Percentiles rank a stretch among this genome's conserved stretches.
Conservation (phyloP, 2,113 vertebrate genomes). For the Balaeniceps rex region DNA sequence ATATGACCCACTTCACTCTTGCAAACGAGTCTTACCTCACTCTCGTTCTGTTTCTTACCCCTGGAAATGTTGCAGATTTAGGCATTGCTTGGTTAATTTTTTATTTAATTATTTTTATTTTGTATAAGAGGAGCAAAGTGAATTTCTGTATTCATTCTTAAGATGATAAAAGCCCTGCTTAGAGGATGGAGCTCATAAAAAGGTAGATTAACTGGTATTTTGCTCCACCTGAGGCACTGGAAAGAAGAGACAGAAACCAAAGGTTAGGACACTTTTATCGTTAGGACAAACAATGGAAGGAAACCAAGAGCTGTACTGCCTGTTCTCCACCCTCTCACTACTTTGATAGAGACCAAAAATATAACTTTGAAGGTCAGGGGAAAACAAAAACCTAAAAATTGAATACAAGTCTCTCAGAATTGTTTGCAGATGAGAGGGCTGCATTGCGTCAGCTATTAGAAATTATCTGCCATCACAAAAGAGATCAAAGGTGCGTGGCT, state of each 20-base stretch:
- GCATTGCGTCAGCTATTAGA: background rate
- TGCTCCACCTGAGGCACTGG: background rate
- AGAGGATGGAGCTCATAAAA: background rate
- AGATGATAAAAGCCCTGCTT: background rate
- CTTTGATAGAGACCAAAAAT: constrained; percentile 27
- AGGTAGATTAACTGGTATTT: background rate
- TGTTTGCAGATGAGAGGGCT: background rate
- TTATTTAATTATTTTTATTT: background rate
- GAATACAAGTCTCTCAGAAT: background rate
- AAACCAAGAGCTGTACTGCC: constrained; percentile 7
- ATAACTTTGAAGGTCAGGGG: background rate
- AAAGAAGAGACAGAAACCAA: constrained; percentile 11
- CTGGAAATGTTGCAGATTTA: background rate
- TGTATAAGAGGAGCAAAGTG: background rate
- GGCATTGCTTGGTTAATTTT: background rate
- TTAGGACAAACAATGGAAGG: constrained; percentile 7
- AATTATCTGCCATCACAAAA: background rate
- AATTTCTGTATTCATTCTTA: background rate
- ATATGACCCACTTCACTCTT: background rate
- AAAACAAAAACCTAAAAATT: constrained; percentile 16
- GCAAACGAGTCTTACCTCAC: background rate
- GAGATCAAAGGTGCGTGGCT: background rate
- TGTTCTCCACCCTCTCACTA: constrained; percentile 10
- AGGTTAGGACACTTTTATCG: background rate
- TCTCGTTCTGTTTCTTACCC: background rate